Conservation (phyloP, 37 sponge, comb jelly and placozoan species). For the Aphrocallistes beatrix region DNA sequence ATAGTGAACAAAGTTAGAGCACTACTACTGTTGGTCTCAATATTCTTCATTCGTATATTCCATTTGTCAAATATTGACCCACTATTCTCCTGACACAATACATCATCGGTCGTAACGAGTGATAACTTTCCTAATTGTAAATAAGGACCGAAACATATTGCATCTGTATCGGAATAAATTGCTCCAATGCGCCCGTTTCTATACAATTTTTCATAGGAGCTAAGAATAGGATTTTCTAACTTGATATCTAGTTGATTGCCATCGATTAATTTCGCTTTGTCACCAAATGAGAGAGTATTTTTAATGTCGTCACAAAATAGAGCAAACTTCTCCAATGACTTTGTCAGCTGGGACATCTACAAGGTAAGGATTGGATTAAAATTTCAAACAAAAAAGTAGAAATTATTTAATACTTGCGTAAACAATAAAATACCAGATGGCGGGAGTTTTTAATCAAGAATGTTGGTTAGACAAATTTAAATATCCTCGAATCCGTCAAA, state of each 20-base stretch:
- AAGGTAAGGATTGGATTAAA: neutral
- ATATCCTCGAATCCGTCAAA: no score
- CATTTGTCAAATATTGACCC: neutral
- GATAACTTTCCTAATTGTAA: conserved; percentile 4
- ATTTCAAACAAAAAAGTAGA: neutral
- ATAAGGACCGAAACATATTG: neutral
- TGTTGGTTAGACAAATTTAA: no score
- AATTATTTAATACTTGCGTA: neutral
- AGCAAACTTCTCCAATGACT: neutral
- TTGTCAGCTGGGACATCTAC: neutral
- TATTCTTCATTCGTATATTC: neutral
- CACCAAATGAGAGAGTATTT: neutral
- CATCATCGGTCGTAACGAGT: neutral
- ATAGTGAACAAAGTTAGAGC: neutral
- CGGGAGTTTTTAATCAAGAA: no score
- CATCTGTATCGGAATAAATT: conserved; percentile 3
- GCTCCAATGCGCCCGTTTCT: neutral
- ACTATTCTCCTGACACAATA: neutral
- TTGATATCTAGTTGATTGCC: neutral
- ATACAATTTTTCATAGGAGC: neutral
- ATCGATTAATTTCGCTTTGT: neutral
- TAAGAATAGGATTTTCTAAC: neutral
- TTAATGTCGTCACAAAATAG: neutral
- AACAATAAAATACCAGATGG: no score
- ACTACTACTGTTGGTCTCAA: neutral